A percentile compares a stretch with the other conserved stretches of the same genome.
These are phyloP conservation scores for Drosophila setosimentum DNA, from an alignment of 2,888 invertebrate genomes.

Conservation along the genomic window DNA sequence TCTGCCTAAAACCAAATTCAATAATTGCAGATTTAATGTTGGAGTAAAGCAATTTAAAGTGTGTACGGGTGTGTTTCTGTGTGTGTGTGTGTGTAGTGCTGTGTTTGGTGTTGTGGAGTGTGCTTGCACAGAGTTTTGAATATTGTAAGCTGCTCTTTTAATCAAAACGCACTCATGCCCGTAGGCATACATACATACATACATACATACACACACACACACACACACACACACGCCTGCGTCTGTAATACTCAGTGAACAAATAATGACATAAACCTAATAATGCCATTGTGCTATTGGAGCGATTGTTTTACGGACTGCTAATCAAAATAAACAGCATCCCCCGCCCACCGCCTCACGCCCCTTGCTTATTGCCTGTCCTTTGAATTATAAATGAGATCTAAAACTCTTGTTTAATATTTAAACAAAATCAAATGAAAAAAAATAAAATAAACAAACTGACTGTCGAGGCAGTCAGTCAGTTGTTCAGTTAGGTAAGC, in stretches of 20 bases:
- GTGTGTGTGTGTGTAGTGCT: neutral
- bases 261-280: conserved; percentile 74
- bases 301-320: conserved; percentile 74
- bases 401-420: conserved; percentile 79
- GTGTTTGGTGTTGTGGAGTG: conserved; percentile 14
- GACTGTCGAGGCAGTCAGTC: conserved; percentile 33
- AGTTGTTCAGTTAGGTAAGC: conserved; percentile 3
- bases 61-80: neutral
- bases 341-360: conserved; percentile 14
- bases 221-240: conserved; percentile 2
- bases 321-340: conserved; percentile 72
- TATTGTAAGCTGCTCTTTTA: conserved; percentile 63
- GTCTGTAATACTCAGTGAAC: conserved; percentile 54
- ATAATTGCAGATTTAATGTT: conserved; percentile 39
- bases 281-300: conserved; percentile 70
- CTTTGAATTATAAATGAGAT: conserved; percentile 75
- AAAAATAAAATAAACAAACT: conserved; percentile 33
- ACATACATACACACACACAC: neutral
- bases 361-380: conserved; percentile 12
- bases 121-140: conserved; percentile 45
- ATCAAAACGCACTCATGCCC: conserved; percentile 49
- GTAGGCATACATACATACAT: conserved; percentile 11
- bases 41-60: conserved; percentile 42
- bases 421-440: conserved; percentile 79
- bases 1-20: conserved; percentile 47